Evolutionary conservation across 2,797 vertebrate species (phyloP), one percentile per base, ranked within the genome.

Genomic region (Pelobates cultripes): DNA sequence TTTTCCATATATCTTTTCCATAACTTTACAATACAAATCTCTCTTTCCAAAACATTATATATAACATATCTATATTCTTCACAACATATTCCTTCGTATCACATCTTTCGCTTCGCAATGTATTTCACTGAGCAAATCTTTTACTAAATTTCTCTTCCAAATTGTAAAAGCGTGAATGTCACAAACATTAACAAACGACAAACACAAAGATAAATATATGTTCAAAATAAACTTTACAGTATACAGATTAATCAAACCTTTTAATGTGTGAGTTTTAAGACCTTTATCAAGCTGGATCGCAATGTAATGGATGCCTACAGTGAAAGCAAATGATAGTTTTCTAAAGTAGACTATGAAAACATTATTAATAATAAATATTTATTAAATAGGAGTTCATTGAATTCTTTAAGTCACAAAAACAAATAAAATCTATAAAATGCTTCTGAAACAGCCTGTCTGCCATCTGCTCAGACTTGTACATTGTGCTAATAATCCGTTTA

Each of bases 271-370:
- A 13, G 15, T 60, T 60, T 14, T 60, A 15, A 60, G 15, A 60
- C 40, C 8, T 43, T 69, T 69, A 57, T 70, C 40, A 68, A 77
- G 28, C 10, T 40, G 4, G 5, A 64, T 10, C 66, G 10, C 5
- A 44, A 70, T 43, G 53, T 70, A 70, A 60, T 45, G 67, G 41
- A 42, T 78, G 76, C 41, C 67, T 44, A 57, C 41, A 43, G 43
- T 43, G 68, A 28, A 77, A 57, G 75, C 43, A 70, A 70, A 78
- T 77, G 40, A 43, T 13, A 42, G 75, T 41, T 67, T 55, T 42
- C 4, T 9, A 10, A 47, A 57, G 40, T 12, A n/a, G 40, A 2
- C 15, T 68, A 43, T 53, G 66, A 45, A 77, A 55, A 77, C 47
- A 57, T 57, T 51, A 51, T 44, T 64, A 66, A 76, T 76, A 41